A percentile compares a stretch with the other conserved stretches of the same genome.
These are phyloP conservation scores for Ctenicera cuprea DNA, from an alignment of 2,888 invertebrate genomes.

Conservation along the genomic window DNA sequence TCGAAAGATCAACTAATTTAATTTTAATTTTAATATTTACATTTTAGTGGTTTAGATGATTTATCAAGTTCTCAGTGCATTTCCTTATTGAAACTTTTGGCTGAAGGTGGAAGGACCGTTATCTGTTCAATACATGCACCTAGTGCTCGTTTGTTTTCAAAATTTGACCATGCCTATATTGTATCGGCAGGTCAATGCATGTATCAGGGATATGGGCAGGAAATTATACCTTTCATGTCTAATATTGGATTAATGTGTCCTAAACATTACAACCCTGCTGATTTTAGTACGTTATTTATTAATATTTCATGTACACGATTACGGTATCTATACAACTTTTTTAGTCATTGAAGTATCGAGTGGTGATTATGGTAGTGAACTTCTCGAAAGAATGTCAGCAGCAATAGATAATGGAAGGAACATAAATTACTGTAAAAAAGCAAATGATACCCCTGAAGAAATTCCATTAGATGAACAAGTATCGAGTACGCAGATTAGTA, in stretches of 20 bases:
- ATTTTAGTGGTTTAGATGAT: conserved; percentile 90
- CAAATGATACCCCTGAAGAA: conserved; percentile 39
- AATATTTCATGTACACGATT: background rate
- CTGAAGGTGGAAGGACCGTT: conserved; percentile 91
- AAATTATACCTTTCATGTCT: conserved; percentile 88
- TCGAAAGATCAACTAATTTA: too few relatives aligned
- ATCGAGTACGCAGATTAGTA: conserved; percentile 22
- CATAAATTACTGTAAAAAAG: conserved; percentile 38
- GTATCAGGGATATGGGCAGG: conserved; percentile 87
- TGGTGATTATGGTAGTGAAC: conserved; percentile 84
- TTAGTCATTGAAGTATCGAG: conserved; percentile 86
- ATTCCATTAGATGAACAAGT: background rate
- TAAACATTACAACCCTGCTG: conserved; percentile 95
- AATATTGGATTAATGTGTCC: conserved; percentile 90
- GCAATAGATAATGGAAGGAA: conserved; percentile 76
- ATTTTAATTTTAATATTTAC: too few relatives aligned
- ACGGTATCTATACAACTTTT: conserved; percentile 41
- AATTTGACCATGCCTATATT: conserved; percentile 94
- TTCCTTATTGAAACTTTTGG: conserved; percentile 87
- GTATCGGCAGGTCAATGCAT: conserved; percentile 92
- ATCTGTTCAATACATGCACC: conserved; percentile 98
- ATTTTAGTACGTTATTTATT: conserved; percentile 81
- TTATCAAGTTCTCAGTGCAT: conserved; percentile 93
- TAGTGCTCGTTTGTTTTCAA: conserved; percentile 92
- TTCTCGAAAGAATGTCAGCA: conserved; percentile 81